Evolutionary conservation across 2,888 invertebrate genomes (phyloP).

Genomic region (Catocala fraxini): DNA sequence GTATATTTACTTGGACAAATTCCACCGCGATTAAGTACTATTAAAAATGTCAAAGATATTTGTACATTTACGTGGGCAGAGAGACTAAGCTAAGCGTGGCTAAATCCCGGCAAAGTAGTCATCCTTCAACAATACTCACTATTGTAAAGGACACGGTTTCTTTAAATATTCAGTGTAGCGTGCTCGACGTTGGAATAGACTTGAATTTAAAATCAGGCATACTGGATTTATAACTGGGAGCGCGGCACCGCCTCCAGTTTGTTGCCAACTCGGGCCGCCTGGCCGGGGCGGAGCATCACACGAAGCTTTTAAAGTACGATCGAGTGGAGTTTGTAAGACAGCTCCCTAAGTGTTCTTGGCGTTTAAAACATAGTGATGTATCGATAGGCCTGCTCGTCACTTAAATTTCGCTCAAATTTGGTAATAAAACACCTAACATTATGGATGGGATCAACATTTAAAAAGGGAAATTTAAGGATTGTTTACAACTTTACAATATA

Average conservation of each 20-base stretch:
- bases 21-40: background rate
- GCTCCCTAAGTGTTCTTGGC: constrained; percentile 30
- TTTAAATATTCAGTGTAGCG: constrained; percentile 34
- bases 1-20: constrained; percentile 6
- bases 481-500: too few relatives aligned
- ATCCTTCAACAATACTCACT: background rate
- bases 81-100: constrained; percentile 5
- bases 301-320: constrained; percentile 42
- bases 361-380: constrained; percentile 37
- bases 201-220: constrained; percentile 44
- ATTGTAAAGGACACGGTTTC: constrained; percentile 10
- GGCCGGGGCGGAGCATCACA: constrained; percentile 21
- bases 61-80: constrained; percentile 24
- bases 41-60: constrained; percentile 23
- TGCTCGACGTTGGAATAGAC: constrained; percentile 35
- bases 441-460: constrained; percentile 19
- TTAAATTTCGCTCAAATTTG: constrained; percentile 18
- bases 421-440: constrained; percentile 27
- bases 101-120: constrained; percentile 18
- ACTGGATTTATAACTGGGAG: constrained; percentile 33
- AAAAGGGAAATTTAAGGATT: constrained; percentile 11
- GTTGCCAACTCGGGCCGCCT: constrained; percentile 17
- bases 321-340: constrained; percentile 31
- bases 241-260: constrained; percentile 29
- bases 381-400: constrained; percentile 17